A percentile compares a stretch with the other conserved stretches of the same genome.
phyloP scores from a whole-genome alignment of 2,797 vertebrate species.

The Ciconia nigra region DNA sequence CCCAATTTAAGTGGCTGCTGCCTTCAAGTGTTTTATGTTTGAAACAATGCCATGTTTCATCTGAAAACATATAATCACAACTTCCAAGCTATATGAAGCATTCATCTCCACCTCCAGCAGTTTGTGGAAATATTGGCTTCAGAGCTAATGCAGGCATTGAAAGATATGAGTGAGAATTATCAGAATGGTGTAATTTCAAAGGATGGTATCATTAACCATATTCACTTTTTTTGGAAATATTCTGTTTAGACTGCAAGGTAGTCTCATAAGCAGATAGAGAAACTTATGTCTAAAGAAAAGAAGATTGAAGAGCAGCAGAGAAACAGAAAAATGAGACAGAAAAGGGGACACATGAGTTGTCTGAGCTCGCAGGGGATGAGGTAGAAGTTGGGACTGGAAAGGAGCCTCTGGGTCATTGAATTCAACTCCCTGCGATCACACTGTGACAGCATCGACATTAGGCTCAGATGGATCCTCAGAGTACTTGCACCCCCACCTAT shows the following conservation, averaged over 20 bases:
- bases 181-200: neutral
- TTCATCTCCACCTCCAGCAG: neutral
- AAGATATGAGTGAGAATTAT: neutral
- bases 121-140: neutral
- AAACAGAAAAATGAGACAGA: neutral
- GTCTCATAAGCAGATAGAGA: neutral
- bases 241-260: neutral
- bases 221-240: neutral
- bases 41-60: neutral
- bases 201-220: accelerated
- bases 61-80: neutral
- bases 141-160: neutral
- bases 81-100: neutral
- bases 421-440: neutral
- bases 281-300: neutral
- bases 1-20: neutral
- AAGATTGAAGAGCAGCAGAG: neutral
- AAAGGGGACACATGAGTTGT: neutral
- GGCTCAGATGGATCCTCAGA: neutral
- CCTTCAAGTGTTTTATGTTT: neutral
- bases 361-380: neutral
- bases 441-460: accelerated
- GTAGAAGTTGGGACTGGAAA: neutral
- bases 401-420: neutral
- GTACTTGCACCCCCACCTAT: neutral